phyloP scores from a whole-genome alignment of 2,113 vertebrate genomes.

The Glaucidium brasilianum region DNA sequence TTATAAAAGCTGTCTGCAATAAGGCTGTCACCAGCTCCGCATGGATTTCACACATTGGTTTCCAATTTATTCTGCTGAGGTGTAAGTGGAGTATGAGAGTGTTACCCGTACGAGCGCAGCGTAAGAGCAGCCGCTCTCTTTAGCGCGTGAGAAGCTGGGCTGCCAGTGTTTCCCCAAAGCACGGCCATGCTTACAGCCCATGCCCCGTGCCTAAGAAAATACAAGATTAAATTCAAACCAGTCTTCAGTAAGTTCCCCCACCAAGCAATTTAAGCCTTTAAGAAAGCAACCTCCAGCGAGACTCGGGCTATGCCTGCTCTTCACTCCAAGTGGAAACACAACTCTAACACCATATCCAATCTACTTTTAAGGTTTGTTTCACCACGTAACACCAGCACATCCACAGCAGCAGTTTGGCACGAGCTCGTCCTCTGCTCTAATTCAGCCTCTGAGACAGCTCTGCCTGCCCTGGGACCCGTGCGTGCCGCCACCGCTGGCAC shows the following conservation, averaged over 20 bases:
- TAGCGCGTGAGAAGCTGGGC: not conserved
- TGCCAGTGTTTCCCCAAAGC: not conserved
- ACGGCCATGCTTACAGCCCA: not conserved
- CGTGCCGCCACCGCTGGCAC: rapidly evolving
- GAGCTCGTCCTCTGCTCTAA: not conserved
- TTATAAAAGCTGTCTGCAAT: not conserved
- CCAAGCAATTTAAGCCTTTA: rapidly evolving
- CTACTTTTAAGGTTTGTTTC: rapidly evolving
- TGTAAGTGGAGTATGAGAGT: rapidly evolving
- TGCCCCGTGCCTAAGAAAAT: not conserved
- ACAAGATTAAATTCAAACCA: not conserved
- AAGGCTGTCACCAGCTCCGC: not conserved
- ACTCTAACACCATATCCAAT: rapidly evolving
- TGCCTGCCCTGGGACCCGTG: not conserved
- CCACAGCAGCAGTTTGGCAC: not conserved
- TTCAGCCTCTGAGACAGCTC: not conserved
- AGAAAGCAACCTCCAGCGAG: not conserved
- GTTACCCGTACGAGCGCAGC: not conserved
- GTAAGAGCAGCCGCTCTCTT: not conserved
- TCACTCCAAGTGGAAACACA: not conserved
- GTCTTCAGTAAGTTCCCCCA: not conserved
- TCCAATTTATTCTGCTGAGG: not conserved
- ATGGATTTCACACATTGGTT: not conserved
- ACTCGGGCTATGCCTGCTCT: not conserved
- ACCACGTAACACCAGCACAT: not conserved